Conservation (phyloP, 2,113 vertebrate genomes). For the Tachysurus vachellii region DNA sequence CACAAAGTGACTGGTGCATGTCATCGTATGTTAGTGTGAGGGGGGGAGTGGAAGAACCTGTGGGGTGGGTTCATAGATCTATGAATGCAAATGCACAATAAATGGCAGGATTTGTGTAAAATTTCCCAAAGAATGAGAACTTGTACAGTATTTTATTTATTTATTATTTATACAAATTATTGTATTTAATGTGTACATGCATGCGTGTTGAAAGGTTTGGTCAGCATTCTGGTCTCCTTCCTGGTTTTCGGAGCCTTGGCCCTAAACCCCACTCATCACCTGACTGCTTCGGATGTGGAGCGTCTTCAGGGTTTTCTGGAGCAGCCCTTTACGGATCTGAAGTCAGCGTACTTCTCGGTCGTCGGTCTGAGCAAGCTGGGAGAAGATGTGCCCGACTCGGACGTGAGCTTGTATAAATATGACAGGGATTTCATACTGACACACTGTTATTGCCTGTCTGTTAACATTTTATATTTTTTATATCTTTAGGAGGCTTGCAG, state of each 20-base stretch:
- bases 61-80: no score
- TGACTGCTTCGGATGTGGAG: conserved; percentile 81
- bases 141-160: not conserved
- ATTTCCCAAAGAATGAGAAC: not conserved
- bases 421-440: not conserved
- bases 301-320: conserved; percentile 80
- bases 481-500: conserved; percentile 80
- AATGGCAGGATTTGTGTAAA: not conserved
- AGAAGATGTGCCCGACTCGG: conserved; percentile 74
- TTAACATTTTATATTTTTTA: not conserved
- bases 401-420: conserved; percentile 70
- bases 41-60: no score
- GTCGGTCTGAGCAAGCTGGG: conserved; percentile 84
- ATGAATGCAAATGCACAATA: no score
- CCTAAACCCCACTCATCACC: conserved; percentile 84
- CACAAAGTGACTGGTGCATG: no score
- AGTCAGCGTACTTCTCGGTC: conserved; percentile 84
- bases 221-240: conserved; percentile 70
- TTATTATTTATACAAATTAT: no score
- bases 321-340: conserved; percentile 79
- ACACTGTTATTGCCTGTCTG: not conserved
- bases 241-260: conserved; percentile 72
- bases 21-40: no score
- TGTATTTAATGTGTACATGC: not conserved
- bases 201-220: conserved; percentile 68